Conservation (phyloP, 2,888 invertebrate genomes). For the Stegophylla sp. region DNA sequence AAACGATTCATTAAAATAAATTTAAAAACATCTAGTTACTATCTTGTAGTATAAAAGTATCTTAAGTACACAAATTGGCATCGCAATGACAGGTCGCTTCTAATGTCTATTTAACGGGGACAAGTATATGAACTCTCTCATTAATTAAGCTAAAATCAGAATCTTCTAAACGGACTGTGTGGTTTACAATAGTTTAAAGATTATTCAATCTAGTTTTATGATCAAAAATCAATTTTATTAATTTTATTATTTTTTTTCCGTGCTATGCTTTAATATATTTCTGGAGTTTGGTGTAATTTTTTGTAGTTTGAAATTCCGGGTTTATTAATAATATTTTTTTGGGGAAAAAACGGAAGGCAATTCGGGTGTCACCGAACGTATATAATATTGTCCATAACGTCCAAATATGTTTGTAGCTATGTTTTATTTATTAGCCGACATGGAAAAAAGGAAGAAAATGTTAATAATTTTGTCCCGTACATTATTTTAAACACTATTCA, state of each 20-base stretch:
- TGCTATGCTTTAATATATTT: conserved; percentile 60
- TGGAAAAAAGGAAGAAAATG: background rate
- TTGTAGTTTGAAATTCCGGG: conserved; percentile 57
- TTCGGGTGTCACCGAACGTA: no score
- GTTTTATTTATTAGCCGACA: conserved; percentile 20
- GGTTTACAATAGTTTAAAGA: conserved; percentile 58
- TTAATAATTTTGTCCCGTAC: conserved; percentile 9
- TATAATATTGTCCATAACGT: no score
- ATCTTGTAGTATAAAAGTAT: no score
- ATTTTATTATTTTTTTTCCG: conserved; percentile 61
- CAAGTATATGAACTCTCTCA: conserved; percentile 54
- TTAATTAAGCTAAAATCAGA: conserved; percentile 59
- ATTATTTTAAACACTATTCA: conserved; percentile 58
- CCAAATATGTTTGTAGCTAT: conserved; percentile 1
- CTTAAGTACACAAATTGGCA: no score
- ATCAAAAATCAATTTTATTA: conserved; percentile 60
- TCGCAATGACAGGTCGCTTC: no score
- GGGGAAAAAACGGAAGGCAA: no score
- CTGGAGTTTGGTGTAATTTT: conserved; percentile 61
- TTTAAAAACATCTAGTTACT: no score
- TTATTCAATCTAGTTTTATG: conserved; percentile 61
- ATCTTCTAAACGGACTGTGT: conserved; percentile 47
- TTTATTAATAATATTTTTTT: no score
- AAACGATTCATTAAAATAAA: no score
- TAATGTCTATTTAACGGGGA: conserved; percentile 61